phyloP scores from a whole-genome alignment of 1,140 invertebrate genomes.

The Drosophila pruinosa region DNA sequence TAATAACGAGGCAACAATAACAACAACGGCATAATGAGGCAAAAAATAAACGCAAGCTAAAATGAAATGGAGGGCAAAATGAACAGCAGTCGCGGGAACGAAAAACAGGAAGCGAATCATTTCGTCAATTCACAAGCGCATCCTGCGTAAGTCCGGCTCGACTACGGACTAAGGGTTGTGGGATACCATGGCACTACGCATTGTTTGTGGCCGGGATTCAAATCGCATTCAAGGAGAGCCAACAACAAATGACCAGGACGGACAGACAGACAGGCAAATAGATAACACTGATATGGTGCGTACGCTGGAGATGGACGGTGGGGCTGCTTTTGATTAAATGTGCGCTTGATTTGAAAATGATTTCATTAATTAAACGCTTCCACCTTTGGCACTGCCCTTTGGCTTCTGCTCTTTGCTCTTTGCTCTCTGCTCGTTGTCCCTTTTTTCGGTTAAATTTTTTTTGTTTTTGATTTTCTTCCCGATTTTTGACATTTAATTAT shows the following conservation, averaged over 20 bases:
- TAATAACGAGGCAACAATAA: slow-evolving; percentile 22
- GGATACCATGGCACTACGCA: background rate
- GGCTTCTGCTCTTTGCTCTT: background rate
- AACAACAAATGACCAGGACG: background rate
- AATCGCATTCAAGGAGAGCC: slow-evolving; percentile 7
- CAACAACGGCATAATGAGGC: slow-evolving; percentile 42
- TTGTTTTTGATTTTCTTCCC: background rate
- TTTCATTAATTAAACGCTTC: slow-evolving; percentile 65
- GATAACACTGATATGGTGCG: slow-evolving; percentile 1
- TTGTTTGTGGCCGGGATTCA: slow-evolving; percentile 15
- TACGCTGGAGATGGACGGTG: background rate
- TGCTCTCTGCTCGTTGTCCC: background rate
- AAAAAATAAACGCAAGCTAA: slow-evolving; percentile 6
- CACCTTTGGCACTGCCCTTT: slow-evolving; percentile 3
- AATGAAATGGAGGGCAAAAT: too few species aligned
- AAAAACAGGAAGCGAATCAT: slow-evolving; percentile 32
- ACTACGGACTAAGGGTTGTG: background rate
- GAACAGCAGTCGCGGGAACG: background rate
- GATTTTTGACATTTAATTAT: slow-evolving; percentile 32
- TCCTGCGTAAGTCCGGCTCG: slow-evolving; percentile 5
- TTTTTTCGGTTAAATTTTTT: background rate
- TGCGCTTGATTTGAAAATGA: slow-evolving; percentile 70
- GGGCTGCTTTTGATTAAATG: slow-evolving; percentile 61
- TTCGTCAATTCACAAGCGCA: slow-evolving; percentile 12
- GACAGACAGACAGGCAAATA: slow-evolving; percentile 35